Percentiles rank a stretch among this genome's conserved stretches.
Conservation (phyloP, 2,888 invertebrate genomes). For the Rhodophaea formosa region DNA sequence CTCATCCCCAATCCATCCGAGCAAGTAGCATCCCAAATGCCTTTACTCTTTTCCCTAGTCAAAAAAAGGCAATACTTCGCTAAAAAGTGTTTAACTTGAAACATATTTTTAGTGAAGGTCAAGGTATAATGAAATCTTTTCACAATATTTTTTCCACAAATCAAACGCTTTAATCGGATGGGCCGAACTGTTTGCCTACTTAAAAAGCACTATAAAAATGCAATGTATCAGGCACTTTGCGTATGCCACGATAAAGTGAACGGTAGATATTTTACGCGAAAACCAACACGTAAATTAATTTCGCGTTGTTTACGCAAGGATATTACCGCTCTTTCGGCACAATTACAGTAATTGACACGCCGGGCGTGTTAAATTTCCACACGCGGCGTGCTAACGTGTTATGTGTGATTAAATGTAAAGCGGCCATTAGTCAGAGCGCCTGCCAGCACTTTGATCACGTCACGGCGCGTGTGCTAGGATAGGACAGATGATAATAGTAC, state of each 20-base stretch:
- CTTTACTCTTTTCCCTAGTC: too few relatives aligned
- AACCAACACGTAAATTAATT: neutral
- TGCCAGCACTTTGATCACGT: slow-evolving; percentile 47
- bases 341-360: slow-evolving; percentile 12
- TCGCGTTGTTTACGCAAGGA: neutral
- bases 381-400: slow-evolving; percentile 35
- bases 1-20: too few relatives aligned
- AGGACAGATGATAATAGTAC: slow-evolving; percentile 1
- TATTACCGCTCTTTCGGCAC: slow-evolving; percentile 12
- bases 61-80: too few relatives aligned
- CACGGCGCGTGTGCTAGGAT: slow-evolving; percentile 23
- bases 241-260: neutral
- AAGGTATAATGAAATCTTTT: too few relatives aligned
- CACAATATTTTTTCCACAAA: too few relatives aligned
- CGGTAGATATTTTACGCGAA: neutral
- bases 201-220: too few relatives aligned
- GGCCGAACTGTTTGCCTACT: too few relatives aligned
- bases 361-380: slow-evolving; percentile 29
- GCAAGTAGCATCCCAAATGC: too few relatives aligned
- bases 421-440: slow-evolving; percentile 25
- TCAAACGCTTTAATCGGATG: too few relatives aligned
- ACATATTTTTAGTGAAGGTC: too few relatives aligned
- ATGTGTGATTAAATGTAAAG: slow-evolving; percentile 55
- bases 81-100: too few relatives aligned
- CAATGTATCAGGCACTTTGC: neutral